phyloP scores from a whole-genome alignment of 2,888 invertebrate genomes.

The Drosophila paramelanica region DNA sequence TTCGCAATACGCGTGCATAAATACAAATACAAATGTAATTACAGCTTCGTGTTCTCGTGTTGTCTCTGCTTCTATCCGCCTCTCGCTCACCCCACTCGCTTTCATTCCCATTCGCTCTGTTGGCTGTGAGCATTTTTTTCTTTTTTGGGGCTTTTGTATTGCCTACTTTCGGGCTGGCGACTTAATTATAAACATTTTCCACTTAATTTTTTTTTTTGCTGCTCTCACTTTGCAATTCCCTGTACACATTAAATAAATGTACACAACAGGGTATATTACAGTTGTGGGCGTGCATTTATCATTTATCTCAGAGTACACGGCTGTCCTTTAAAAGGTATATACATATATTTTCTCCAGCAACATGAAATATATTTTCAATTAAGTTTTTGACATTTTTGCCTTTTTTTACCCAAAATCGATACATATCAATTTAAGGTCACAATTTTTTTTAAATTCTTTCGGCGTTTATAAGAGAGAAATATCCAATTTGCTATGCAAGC shows the following conservation, averaged over 20 bases:
- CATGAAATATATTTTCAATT: too few species aligned
- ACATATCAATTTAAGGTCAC: background rate
- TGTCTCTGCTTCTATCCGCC: background rate
- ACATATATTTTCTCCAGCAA: too few species aligned
- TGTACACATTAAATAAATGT: background rate
- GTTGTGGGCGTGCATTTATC: too few species aligned
- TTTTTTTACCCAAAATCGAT: background rate
- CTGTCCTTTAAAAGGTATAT: too few species aligned
- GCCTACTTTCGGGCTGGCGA: slow-evolving; percentile 67
- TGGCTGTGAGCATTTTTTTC: slow-evolving; percentile 19
- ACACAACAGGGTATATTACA: background rate
- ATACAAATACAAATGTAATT: slow-evolving; percentile 29
- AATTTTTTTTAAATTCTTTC: background rate
- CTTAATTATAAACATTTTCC: slow-evolving; percentile 75
- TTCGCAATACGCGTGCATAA: slow-evolving; percentile 7
- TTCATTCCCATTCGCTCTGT: background rate
- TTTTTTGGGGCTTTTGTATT: slow-evolving; percentile 41
- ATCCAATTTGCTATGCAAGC: too few species aligned
- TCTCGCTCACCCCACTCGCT: background rate
- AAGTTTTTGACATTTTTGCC: too few species aligned
- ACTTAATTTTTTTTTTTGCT: slow-evolving; percentile 55
- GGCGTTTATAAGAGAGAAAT: too few species aligned
- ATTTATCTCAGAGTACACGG: too few species aligned
- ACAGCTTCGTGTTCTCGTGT: background rate
- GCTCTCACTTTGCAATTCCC: slow-evolving; percentile 7